Conservation (phyloP, 2,113 vertebrate species). For the Poeciliopsis turrubarensis region DNA sequence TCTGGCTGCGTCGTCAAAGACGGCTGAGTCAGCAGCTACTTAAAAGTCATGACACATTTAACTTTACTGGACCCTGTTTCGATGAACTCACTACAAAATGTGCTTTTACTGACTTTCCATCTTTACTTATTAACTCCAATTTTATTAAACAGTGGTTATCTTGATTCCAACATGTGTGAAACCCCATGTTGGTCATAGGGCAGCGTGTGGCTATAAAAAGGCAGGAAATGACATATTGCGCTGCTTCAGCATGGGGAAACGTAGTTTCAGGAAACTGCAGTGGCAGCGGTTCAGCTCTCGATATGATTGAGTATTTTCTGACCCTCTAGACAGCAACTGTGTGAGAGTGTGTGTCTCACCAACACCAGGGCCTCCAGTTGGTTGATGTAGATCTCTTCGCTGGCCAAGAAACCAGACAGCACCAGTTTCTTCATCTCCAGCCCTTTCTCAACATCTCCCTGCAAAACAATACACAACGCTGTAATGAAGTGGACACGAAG, state of each 20-base stretch:
- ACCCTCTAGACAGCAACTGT: not conserved
- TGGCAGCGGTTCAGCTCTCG: constrained; percentile 21
- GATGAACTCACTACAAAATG: not conserved
- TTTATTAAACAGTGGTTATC: not conserved
- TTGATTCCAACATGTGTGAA: not conserved
- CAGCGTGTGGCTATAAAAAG: constrained; percentile 1
- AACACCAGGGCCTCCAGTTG: constrained; percentile 94
- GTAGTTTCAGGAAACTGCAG: constrained; percentile 37
- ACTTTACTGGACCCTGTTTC: not conserved
- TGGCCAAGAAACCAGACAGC: constrained; percentile 94
- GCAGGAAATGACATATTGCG: constrained; percentile 41
- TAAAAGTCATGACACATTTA: constrained; percentile 30
- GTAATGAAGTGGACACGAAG: not conserved
- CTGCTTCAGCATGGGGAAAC: constrained; percentile 18
- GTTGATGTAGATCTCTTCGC: constrained; percentile 98
- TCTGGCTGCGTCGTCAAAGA: constrained; percentile 20
- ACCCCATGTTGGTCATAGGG: constrained; percentile 10
- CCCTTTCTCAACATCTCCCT: constrained; percentile 93
- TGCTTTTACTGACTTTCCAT: not conserved
- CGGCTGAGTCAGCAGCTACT: constrained; percentile 27
- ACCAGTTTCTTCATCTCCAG: constrained; percentile 98
- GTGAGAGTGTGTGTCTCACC: constrained; percentile 77
- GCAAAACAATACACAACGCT: constrained; percentile 10
- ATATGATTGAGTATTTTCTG: constrained; percentile 63
- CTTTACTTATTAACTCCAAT: not conserved